Evolutionary conservation across 2,888 invertebrate species (phyloP), one percentile per base, ranked within the genome.

Genomic region (Caenorhabditis wallacei): DNA sequence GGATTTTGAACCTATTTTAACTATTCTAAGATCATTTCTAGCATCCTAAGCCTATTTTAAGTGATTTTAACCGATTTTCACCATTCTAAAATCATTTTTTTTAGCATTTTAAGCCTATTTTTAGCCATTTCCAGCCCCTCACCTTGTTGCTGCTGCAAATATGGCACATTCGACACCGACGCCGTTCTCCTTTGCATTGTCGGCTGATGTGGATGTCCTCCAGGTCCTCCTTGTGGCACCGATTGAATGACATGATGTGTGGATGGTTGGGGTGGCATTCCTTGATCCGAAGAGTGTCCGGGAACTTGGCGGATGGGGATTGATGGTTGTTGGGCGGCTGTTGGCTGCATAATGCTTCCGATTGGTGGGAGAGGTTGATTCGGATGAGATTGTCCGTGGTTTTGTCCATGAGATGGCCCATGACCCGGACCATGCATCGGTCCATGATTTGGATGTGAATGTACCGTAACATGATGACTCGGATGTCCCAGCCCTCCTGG

Each of bases 151-250:
- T 74, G 74, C 24, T 64, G 64, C 8, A 79, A 22, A 24, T 22
- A 79, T 18, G 71, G 79, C 20, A 72, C 72, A 30, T 72, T 72
- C 26, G 72, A 54, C 1, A 63, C 72, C 0, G 63, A 54, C 1
- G 63, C 72, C 18, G 72, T 37, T 13, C 79, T 43, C 51, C 72
- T n/a, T 11, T 72, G 72, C 1, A 72, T 22, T n/a, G 71, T 40
- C 20, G 63, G 51, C 40, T 59, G 59, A 13, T 59, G 43, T 13
- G 43, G 43, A 46, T 46, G 51, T n/a, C 22, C 53, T 53, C 24
- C 24, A n/a, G 16, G 13, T 30, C 56, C 20, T 35, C 57, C 35
- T 18, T 57, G 35, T 35, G 54, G 4, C 5, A 11, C 46, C 46
- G 11, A 16, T 16, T 46, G 46, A 13, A 16, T 11, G 16, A 16